Conservation (phyloP, 2,888 invertebrate species). For the Epistrophella euchroma region DNA sequence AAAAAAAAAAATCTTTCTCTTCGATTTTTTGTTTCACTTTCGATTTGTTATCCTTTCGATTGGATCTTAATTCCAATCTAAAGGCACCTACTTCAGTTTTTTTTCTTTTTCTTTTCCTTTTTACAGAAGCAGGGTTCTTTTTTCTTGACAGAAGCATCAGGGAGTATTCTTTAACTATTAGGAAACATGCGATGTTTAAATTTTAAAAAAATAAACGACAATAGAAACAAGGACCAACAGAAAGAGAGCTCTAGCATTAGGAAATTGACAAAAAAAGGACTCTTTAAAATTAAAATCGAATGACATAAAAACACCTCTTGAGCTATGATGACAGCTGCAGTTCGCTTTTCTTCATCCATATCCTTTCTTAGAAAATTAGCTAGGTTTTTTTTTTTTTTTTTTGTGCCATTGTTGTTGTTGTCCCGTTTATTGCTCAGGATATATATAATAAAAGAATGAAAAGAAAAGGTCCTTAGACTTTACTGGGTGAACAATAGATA, state of each 20-base stretch:
- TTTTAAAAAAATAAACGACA: conserved; percentile 40
- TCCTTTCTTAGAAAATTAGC: conserved; percentile 67
- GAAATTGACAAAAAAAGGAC: conserved; percentile 32
- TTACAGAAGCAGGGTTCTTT: conserved; percentile 16
- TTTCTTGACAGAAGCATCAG: background rate
- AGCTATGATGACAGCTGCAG: conserved; percentile 73
- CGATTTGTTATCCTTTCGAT: conserved; percentile 53
- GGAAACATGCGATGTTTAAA: conserved; percentile 39
- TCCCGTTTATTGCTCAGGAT: conserved; percentile 50
- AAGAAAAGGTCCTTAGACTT: conserved; percentile 62
- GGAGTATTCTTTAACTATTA: conserved; percentile 45
- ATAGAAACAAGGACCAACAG: conserved; percentile 12
- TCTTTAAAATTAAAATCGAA: conserved; percentile 67
- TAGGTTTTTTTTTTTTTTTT: background rate
- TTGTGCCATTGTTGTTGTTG: background rate
- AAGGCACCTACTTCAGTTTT: conserved; percentile 39
- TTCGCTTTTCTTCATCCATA: conserved; percentile 47
- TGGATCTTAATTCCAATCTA: conserved; percentile 32
- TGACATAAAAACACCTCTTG: conserved; percentile 75
- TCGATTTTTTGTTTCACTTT: conserved; percentile 41
- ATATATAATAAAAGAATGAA: conserved; percentile 27
- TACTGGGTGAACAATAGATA: conserved; percentile 54
- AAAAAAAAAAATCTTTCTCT: conserved; percentile 5
- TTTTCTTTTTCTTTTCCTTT: conserved; percentile 1
- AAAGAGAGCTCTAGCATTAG: background rate